Conservation (phyloP, 2,113 vertebrate genomes). For the Polypterus senegalus region DNA sequence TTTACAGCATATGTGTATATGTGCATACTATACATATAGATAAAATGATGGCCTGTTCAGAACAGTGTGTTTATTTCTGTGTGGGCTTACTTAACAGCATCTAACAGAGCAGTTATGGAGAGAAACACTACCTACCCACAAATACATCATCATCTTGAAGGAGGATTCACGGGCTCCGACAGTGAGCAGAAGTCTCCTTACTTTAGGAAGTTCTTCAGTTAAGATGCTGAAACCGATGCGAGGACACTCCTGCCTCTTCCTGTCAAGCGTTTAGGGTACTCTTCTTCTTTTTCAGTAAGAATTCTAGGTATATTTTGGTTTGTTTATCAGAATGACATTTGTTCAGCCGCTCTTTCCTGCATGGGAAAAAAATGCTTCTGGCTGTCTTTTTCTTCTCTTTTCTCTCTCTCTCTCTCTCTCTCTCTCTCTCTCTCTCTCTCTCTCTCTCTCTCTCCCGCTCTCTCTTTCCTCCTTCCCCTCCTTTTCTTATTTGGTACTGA, state of each 20-base stretch:
- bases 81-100: too few relatives aligned
- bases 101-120: slow-evolving; percentile 22
- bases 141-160: slow-evolving; percentile 87
- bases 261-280: slow-evolving; percentile 54
- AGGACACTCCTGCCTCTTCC: slow-evolving; percentile 58
- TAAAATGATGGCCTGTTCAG: too few relatives aligned
- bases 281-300: slow-evolving; percentile 45
- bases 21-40: too few relatives aligned
- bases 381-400: slow-evolving; percentile 40
- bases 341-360: slow-evolving; percentile 54
- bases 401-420: slow-evolving; percentile 2
- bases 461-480: slow-evolving; percentile 28
- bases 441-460: slow-evolving; percentile 8
- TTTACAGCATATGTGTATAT: too few relatives aligned
- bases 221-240: slow-evolving; percentile 53
- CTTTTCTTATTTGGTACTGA: slow-evolving; percentile 32
- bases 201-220: slow-evolving; percentile 66
- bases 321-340: slow-evolving; percentile 58
- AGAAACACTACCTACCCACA: slow-evolving; percentile 75
- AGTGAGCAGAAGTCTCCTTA: slow-evolving; percentile 60
- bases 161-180: slow-evolving; percentile 55
- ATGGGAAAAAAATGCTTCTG: slow-evolving; percentile 44
- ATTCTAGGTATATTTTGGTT: slow-evolving; percentile 42
- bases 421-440: slow-evolving; percentile 3
- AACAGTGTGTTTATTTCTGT: too few relatives aligned